Percentiles rank a stretch among this genome's conserved stretches.
phyloP scores from a whole-genome alignment of 30 jellyfish, hydroid and myxozoan genomes.

The Aurelia sp. region DNA sequence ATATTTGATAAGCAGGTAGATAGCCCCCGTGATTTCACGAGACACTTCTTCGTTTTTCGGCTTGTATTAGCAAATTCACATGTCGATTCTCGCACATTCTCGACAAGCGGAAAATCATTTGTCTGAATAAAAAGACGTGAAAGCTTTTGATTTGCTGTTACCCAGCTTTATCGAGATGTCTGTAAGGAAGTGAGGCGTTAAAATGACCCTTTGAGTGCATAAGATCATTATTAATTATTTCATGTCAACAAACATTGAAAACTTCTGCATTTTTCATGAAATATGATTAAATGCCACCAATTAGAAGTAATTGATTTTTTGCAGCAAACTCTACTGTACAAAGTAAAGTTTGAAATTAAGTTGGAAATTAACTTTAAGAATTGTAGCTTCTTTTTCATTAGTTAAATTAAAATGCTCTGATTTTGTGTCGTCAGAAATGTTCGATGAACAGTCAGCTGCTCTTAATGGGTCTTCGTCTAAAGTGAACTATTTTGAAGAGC shows the following conservation, averaged over 20 bases:
- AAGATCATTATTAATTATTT: slow-evolving; percentile 23
- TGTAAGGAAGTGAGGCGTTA: slow-evolving; percentile 53
- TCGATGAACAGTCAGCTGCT: slow-evolving; percentile 23
- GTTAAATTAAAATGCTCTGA: slow-evolving; percentile 21
- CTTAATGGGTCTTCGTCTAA: slow-evolving; percentile 3
- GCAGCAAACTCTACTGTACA: neutral
- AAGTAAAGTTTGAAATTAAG: slow-evolving; percentile 14
- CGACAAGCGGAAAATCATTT: slow-evolving; percentile 25
- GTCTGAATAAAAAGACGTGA: slow-evolving; percentile 23
- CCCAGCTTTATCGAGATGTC: slow-evolving; percentile 26
- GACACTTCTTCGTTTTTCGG: slow-evolving; percentile 1
- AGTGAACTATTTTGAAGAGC: slow-evolving; percentile 19
- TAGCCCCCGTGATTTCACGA: neutral
- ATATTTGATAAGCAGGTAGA: too few species aligned
- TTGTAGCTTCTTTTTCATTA: slow-evolving; percentile 21
- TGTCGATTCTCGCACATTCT: slow-evolving; percentile 3
- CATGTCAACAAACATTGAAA: slow-evolving; percentile 20
- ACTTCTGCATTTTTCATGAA: neutral
- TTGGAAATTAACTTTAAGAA: slow-evolving; percentile 30
- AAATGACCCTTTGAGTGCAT: slow-evolving; percentile 43
- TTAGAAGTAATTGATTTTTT: slow-evolving; percentile 21
- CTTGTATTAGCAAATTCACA: slow-evolving; percentile 7
- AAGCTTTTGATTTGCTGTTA: slow-evolving; percentile 51
- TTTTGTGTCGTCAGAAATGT: slow-evolving; percentile 15
- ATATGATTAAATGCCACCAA: slow-evolving; percentile 62